A percentile compares a stretch with the other conserved stretches of the same genome.
phyloP scores from a whole-genome alignment of 2,113 vertebrate species.

The Chunga burmeisteri region DNA sequence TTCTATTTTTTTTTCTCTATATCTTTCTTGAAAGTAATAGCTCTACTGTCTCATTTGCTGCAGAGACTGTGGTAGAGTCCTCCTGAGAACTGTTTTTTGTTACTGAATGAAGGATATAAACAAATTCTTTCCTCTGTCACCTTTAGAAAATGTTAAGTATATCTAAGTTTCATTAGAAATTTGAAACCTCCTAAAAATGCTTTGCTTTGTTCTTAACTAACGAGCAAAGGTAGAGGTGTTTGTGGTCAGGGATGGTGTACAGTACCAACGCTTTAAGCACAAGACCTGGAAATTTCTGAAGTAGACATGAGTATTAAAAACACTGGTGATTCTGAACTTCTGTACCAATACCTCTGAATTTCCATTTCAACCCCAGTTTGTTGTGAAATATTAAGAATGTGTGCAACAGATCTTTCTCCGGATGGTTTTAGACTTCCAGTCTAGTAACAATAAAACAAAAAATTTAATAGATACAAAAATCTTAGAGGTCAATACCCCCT shows the following conservation, averaged over 20 bases:
- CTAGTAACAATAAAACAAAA: neutral
- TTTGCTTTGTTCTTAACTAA: neutral
- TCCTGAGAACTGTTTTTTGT: neutral
- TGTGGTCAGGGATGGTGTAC: neutral
- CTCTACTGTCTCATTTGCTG: neutral
- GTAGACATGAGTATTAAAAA: neutral
- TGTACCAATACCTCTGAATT: neutral
- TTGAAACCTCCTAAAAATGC: neutral
- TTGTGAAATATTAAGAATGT: neutral
- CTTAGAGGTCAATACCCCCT: neutral
- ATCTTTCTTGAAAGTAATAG: neutral
- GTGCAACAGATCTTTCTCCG: neutral
- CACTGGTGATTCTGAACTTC: neutral
- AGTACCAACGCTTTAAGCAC: neutral
- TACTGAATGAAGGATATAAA: neutral
- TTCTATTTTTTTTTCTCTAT: neutral
- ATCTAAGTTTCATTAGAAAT: neutral
- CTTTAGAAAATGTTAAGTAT: neutral
- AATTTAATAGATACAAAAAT: neutral
- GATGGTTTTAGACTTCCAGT: neutral
- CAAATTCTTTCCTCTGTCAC: neutral
- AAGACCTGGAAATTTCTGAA: neutral
- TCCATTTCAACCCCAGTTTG: neutral
- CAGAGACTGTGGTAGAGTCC: neutral
- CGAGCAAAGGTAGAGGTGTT: neutral